Percentiles rank a stretch among this genome's conserved stretches.
phyloP scores from a whole-genome alignment of 2,797 vertebrate genomes.

The Lindbergichthys nudifrons region DNA sequence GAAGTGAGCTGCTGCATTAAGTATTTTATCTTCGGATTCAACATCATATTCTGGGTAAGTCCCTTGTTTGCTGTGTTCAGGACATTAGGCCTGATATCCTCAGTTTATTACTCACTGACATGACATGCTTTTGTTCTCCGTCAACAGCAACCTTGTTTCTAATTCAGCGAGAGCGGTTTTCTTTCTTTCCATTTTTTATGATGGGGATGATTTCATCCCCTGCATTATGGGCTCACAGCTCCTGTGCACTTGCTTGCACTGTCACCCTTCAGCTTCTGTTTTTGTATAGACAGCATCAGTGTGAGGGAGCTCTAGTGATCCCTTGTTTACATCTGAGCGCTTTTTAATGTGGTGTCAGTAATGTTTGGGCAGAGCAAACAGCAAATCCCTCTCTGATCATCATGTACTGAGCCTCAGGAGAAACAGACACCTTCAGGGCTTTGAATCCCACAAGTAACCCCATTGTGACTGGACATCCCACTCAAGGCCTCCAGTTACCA shows the following conservation, averaged over 20 bases:
- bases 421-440: slow-evolving; percentile 16
- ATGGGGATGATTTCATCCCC: slow-evolving; percentile 13
- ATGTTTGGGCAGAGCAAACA: slow-evolving; percentile 1
- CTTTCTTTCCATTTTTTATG: background rate
- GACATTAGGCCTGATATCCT: slow-evolving; percentile 35
- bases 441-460: background rate
- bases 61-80: slow-evolving; percentile 6
- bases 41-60: slow-evolving; percentile 99
- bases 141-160: background rate
- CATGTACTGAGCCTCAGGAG: background rate
- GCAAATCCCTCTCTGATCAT: background rate
- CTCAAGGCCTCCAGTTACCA: slow-evolving; percentile 6
- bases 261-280: slow-evolving; percentile 51
- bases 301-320: background rate
- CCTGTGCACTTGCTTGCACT: slow-evolving; percentile 59
- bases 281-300: slow-evolving; percentile 26
- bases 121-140: background rate
- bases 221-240: slow-evolving; percentile 9
- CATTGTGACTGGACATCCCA: background rate
- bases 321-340: background rate
- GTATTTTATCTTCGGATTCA: slow-evolving; percentile 99
- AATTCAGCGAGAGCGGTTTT: background rate
- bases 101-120: background rate
- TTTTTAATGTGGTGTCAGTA: background rate
- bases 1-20: slow-evolving; percentile 99